Evolutionary conservation across 2,888 invertebrate genomes (phyloP), one percentile per base, ranked within the genome.

Genomic region (Pinctada fucata): DNA sequence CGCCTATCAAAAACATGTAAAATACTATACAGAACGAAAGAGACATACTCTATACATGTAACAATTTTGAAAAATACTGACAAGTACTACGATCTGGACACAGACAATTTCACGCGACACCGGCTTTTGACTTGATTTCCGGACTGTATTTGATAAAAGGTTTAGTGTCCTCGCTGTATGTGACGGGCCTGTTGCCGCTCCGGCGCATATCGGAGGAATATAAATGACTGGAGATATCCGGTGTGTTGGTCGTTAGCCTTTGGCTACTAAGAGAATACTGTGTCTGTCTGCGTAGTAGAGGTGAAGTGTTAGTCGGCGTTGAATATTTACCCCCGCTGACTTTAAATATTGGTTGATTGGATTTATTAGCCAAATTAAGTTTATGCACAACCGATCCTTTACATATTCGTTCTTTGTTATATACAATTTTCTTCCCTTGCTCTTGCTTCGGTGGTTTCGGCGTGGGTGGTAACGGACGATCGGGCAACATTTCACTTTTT

Each of bases 91-190:
- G 31, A 31, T 31, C 31, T 31, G 31, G 31, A 31, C 31, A 31
- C 31, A 31, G 31, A 69, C 50, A 10, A 47, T 50, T 45, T 74
- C 64, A 79, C 51, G 75, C 69, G 73, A 69, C 67, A 13, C 67
- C 73, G 45, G 79, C 75, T 58, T 76, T 76, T 67, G 78, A 80
- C 49, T 84, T 86, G 5, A 88, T 84, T 31, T 88, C 89, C 2
- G 87, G 89, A 74, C 88, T 89, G 78, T 89, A 89, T 82, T 88
- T 89, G 48, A 89, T 86, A 73, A 87, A 88, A 0, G 89, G 89
- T 82, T 88, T 88, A 77, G 87, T 80, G 5, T 87, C 87, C n/a
- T 87, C 86, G 4, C 86, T 84, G 8, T 84, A 71, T 5, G 85
- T 83, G 47, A 84, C 78, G 13, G 86, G 78, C 68, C 83, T 80